These are phyloP conservation scores for Medauroidea extradentata DNA, from an alignment of 1,140 invertebrate genomes.

Conservation along the genomic window DNA sequence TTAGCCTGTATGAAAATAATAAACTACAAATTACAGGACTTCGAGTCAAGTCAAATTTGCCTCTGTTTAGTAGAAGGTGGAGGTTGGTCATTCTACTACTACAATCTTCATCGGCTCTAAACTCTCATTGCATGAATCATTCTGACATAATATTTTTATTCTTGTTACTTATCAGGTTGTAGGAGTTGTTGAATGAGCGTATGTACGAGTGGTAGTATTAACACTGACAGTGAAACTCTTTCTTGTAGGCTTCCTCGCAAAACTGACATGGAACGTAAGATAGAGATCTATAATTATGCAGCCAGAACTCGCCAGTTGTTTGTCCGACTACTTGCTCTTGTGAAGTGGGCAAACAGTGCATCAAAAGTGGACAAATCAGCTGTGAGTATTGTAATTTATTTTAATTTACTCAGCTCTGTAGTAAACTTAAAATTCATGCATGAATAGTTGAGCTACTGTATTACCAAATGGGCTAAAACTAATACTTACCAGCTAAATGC, in stretches of 20 bases:
- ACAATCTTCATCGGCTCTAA: too few relatives aligned
- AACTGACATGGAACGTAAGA: slow-evolving; percentile 97
- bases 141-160: slow-evolving; percentile 4
- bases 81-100: too few relatives aligned
- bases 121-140: neutral
- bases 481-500: too few relatives aligned
- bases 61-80: too few relatives aligned
- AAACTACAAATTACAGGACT: too few relatives aligned
- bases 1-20: too few relatives aligned
- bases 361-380: slow-evolving; percentile 97
- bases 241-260: slow-evolving; percentile 82
- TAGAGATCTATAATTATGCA: slow-evolving; percentile 97
- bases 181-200: neutral
- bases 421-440: too few relatives aligned
- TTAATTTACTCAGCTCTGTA: too few relatives aligned
- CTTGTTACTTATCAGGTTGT: neutral
- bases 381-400: slow-evolving; percentile 46
- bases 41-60: too few relatives aligned
- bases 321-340: slow-evolving; percentile 87
- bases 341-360: slow-evolving; percentile 97
- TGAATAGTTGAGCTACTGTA: too few relatives aligned
- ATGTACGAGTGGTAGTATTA: neutral
- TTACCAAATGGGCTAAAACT: too few relatives aligned
- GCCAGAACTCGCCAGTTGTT: slow-evolving; percentile 90
- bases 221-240: neutral